phyloP scores from a whole-genome alignment of 2,888 invertebrate species.

The Podotricha telesiphe region DNA sequence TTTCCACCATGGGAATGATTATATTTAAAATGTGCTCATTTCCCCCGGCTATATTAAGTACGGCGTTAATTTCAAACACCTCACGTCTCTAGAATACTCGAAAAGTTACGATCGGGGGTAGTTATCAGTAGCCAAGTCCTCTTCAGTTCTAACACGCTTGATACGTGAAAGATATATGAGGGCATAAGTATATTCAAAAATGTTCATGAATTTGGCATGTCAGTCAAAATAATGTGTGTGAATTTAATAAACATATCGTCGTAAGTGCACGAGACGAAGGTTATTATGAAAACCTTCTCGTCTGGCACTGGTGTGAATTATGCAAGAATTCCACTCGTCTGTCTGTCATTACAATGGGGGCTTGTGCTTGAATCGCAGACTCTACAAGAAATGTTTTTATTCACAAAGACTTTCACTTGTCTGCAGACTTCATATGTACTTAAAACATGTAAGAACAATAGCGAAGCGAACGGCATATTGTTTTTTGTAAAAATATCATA shows the following conservation, averaged over 20 bases:
- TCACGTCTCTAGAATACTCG: not conserved
- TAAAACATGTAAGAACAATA: conserved; percentile 3
- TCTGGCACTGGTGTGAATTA: conserved; percentile 40
- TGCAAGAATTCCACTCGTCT: conserved; percentile 38
- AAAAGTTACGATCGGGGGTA: not conserved
- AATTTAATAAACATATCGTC: conserved; percentile 1
- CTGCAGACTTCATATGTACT: conserved; percentile 33
- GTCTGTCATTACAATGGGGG: conserved; percentile 41
- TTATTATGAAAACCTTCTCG: conserved; percentile 31
- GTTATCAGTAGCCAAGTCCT: not conserved
- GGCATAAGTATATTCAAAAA: no score
- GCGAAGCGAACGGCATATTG: conserved; percentile 17
- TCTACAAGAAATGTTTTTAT: conserved; percentile 39
- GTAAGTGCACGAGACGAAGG: conserved; percentile 20
- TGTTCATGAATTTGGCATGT: not conserved
- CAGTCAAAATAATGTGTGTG: not conserved
- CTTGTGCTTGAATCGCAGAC: conserved; percentile 37
- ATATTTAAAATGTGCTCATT: not conserved
- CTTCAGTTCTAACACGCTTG: not conserved
- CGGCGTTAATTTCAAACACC: no score
- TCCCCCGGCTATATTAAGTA: not conserved
- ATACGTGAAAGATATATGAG: not conserved
- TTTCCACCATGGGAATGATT: not conserved
- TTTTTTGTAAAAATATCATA: conserved; percentile 1
- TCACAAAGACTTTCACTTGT: conserved; percentile 39